Base-by-base conservation (phyloP, 2,113 vertebrate species). In the Forbesichthys agassizii region DNA sequence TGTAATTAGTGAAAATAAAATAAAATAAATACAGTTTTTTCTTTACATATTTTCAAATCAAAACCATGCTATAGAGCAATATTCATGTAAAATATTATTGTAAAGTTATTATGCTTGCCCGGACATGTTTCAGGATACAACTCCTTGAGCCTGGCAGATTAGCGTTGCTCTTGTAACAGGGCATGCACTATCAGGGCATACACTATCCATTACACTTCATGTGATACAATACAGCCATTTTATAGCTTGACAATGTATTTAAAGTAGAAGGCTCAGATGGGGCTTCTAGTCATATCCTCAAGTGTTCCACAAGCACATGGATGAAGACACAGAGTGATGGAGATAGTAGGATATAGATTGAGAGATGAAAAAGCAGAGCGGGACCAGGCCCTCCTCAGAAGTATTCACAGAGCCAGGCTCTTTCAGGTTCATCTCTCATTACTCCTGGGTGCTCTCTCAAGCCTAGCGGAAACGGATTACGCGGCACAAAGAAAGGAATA, bases 401-500 rank as follows among this genome's bases (percentile, higher is more conserved):
- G 85, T 79, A 73, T 84, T 80, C 74, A 83, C 68, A 68, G 79
- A 88, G 84, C 67, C 74, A 74, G 79, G 72, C 75, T 86, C 80
- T 88, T 87, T 89, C 80, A 87, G 88, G 88, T 90, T 89, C 86
- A 85, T 82, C 82, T 87, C 88, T 88, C 88, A 91, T 91, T 91
- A 90, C 88, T 86, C 81, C 74, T 71, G 73, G 80, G 81, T 89
- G 80, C 88, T 88, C 79, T 88, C 77, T 86, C 80, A 82, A 84
- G 86, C 82, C 86, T 86, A 84, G 79, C 71, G 75, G 80, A 88
- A 90, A 88, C 88, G 84, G 88, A 89, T 91, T 88, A 86, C 33
- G 66, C 81, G 72, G 69, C 80, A 82, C 81, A 88, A 91, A 88
- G 87, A 86, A 81, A 86, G 80, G 79, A 90, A 89, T 86, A 91